phyloP scores from a whole-genome alignment of 2,888 invertebrate genomes.

The Meteorus cinctellus region DNA sequence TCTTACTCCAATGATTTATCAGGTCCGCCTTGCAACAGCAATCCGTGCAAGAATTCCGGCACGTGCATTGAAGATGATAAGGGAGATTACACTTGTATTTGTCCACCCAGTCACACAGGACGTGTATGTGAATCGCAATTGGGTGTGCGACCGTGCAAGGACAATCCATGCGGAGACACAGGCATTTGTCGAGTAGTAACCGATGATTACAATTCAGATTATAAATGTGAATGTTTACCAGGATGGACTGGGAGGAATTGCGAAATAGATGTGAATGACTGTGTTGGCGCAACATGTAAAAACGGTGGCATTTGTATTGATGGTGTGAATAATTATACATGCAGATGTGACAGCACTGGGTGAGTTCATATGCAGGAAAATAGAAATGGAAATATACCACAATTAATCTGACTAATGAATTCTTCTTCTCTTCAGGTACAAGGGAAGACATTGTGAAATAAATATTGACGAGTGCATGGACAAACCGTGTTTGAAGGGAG shows the following conservation, averaged over 20 bases:
- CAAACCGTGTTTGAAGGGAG: slow-evolving; percentile 83
- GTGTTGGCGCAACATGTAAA: slow-evolving; percentile 81
- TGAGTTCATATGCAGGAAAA: slow-evolving; percentile 52
- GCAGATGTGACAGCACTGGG: slow-evolving; percentile 85
- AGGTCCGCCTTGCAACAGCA: slow-evolving; percentile 82
- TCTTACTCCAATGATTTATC: slow-evolving; percentile 49
- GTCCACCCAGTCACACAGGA: slow-evolving; percentile 80
- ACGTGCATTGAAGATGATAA: slow-evolving; percentile 81
- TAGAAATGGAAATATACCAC: background rate
- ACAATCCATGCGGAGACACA: slow-evolving; percentile 86
- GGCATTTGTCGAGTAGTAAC: slow-evolving; percentile 83
- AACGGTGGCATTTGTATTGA: slow-evolving; percentile 85
- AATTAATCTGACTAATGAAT: background rate
- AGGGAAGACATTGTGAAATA: slow-evolving; percentile 82
- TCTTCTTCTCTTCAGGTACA: slow-evolving; percentile 76
- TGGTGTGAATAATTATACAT: slow-evolving; percentile 83
- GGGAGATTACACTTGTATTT: slow-evolving; percentile 84
- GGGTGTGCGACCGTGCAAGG: slow-evolving; percentile 81
- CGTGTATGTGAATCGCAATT: slow-evolving; percentile 83
- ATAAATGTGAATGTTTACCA: slow-evolving; percentile 71
- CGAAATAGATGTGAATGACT: slow-evolving; percentile 86
- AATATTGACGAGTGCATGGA: slow-evolving; percentile 87
- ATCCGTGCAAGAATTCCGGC: slow-evolving; percentile 84
- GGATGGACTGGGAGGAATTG: slow-evolving; percentile 83
- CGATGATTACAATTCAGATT: slow-evolving; percentile 75